Base-by-base conservation (phyloP, 1,140 invertebrate genomes). In the Helicoverpa armigera region DNA sequence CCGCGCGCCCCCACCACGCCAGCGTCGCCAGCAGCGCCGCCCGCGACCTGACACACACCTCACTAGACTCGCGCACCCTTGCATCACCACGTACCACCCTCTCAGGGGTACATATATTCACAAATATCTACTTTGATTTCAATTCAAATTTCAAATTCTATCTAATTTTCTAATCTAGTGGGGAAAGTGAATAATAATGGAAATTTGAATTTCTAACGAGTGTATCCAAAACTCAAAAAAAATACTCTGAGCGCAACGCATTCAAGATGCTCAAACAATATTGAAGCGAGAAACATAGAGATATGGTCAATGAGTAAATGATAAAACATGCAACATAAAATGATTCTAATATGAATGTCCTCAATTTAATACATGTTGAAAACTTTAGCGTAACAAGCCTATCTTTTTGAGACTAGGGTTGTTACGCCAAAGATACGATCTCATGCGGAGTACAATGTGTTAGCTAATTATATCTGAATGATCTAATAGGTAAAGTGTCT, bases 321-420 rank as follows among this genome's bases (percentile, higher is more conserved):
- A 93, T 86, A 87, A 88, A 81, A 89, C 91, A 93, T 93, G 91
- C 91, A 92, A 91, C 86, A 87, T 84, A 90, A 89, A 88, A 89
- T 87, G 85, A 87, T 70, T 81, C 80, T 87, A 81, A 82, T 87
- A 89, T 90, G 86, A 87, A 23, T 83, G 87, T 86, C 87, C 86
- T 84, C 87, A 84, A 86, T 87, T 87, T 87, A 86, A 85, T 83
- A 83, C 78, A 65, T 60, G 10, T 58, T 43, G 53, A 35, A 58
- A 13, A 51, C 58, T 12, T 61, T 12, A 61, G 29, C 65, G 4
- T 50, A 43, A 43, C 65, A 50, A 50, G 43, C 43, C 65, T 69
- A 16, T 2, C 43, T 16, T 13, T 12, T 12, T 12, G 2, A 29
- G 12, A 43, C 43, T 50, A 69, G 65, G 65, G 65, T 69, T 48